These are phyloP conservation scores for Platyscapa corneri DNA, from an alignment of 1,140 invertebrate genomes.

Conservation along the genomic window DNA sequence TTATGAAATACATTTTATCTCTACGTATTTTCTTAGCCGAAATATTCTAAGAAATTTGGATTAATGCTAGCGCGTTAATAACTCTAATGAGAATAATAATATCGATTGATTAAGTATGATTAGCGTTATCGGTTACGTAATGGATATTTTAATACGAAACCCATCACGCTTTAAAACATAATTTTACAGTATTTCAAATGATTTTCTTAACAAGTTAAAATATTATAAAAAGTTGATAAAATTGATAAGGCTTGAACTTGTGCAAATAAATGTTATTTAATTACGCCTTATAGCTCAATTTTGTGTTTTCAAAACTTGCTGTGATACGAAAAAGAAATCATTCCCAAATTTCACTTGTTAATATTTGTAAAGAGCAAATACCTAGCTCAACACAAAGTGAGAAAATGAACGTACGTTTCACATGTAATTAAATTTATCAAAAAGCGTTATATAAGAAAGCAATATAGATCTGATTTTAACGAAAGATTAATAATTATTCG, in stretches of 20 bases:
- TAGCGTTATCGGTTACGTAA: neutral
- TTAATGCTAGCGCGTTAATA: neutral
- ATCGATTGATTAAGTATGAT: neutral
- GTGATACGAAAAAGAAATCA: neutral
- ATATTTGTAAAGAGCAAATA: neutral
- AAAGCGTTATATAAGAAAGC: too few species aligned
- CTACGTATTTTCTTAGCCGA: neutral
- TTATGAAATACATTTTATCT: neutral
- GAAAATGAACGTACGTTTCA: too few species aligned
- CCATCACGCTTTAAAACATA: too few species aligned
- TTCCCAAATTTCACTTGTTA: neutral
- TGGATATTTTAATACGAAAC: neutral
- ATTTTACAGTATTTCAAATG: too few species aligned
- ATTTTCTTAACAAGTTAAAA: neutral
- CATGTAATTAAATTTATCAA: too few species aligned
- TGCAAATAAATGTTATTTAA: neutral
- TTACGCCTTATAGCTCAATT: neutral
- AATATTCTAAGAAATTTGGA: neutral
- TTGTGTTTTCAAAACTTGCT: neutral
- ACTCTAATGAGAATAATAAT: neutral
- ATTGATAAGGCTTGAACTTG: neutral
- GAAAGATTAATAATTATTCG: too few species aligned
- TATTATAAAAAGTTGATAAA: neutral
- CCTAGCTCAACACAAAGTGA: neutral
- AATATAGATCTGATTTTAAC: too few species aligned